Evolutionary conservation across 2,797 vertebrate genomes (phyloP).

Genomic region (Pteronotus mesoamericanus): DNA sequence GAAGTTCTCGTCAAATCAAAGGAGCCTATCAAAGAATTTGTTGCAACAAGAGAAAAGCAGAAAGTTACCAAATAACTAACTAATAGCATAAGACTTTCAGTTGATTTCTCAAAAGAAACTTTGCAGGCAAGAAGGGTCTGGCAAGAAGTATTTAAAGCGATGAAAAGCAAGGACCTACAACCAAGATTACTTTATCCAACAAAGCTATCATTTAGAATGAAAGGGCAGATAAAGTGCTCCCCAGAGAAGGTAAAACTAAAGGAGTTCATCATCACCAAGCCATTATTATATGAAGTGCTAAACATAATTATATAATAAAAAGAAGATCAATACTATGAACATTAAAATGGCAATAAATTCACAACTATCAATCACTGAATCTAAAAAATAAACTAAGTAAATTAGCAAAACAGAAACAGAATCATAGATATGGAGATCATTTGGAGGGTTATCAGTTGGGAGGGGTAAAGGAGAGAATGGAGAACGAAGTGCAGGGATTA

Average conservation of each 20-base stretch:
- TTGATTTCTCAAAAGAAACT: neutral
- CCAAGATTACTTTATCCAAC: neutral
- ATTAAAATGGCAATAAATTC: neutral
- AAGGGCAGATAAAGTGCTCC: neutral
- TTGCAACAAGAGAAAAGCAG: neutral
- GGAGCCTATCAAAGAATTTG: neutral
- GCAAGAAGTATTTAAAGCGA: neutral
- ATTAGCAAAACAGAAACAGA: neutral
- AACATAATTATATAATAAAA: neutral
- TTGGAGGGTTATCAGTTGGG: neutral
- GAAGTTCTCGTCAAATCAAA: slow-evolving; percentile 36
- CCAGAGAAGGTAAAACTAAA: neutral
- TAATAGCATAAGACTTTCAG: neutral
- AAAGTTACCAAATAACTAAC: too few species aligned
- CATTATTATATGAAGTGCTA: neutral
- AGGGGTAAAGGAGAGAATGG: neutral
- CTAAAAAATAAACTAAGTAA: neutral
- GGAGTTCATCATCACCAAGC: neutral
- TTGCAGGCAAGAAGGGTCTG: neutral
- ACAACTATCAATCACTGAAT: neutral
- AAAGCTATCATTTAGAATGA: neutral
- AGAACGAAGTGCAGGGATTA: neutral
- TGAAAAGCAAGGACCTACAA: neutral
- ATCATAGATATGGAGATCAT: neutral
- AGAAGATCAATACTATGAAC: neutral